Conservation (phyloP, 2,113 vertebrate species). For the Puntigrus tetrazona region DNA sequence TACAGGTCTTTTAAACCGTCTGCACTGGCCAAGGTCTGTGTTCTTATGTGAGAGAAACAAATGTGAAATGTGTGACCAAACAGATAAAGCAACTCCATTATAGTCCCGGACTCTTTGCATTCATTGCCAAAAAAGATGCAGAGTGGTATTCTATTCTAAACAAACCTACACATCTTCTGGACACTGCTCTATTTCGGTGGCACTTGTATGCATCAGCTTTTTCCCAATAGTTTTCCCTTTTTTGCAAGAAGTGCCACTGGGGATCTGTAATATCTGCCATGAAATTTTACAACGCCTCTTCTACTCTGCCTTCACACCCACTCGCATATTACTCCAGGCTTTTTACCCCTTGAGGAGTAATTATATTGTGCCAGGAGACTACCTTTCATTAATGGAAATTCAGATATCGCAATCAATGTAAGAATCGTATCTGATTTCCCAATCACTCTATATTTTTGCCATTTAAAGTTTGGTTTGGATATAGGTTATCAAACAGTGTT, state of each 20-base stretch:
- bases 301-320: slow-evolving; percentile 17
- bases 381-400: not conserved
- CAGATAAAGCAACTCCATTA: not conserved
- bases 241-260: not conserved
- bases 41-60: not conserved
- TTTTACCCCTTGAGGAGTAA: not conserved
- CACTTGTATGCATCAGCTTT: not conserved
- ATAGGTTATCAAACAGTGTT: too few relatives aligned
- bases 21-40: not conserved
- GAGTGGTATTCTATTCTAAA: not conserved
- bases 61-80: not conserved
- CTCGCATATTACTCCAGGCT: slow-evolving; percentile 8
- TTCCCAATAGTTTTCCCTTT: slow-evolving; percentile 2
- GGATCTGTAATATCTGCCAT: slow-evolving; percentile 13
- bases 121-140: not conserved
- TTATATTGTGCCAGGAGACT: slow-evolving; percentile 7
- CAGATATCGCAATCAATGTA: not conserved
- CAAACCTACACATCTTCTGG: not conserved
- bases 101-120: not conserved
- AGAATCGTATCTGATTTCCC: not conserved
- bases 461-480: not conserved
- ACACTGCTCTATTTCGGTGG: not conserved
- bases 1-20: too few relatives aligned
- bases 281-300: slow-evolving; percentile 21
- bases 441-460: not conserved